phyloP scores from a whole-genome alignment of 2,888 invertebrate genomes.

The Osmoderma eremita region DNA sequence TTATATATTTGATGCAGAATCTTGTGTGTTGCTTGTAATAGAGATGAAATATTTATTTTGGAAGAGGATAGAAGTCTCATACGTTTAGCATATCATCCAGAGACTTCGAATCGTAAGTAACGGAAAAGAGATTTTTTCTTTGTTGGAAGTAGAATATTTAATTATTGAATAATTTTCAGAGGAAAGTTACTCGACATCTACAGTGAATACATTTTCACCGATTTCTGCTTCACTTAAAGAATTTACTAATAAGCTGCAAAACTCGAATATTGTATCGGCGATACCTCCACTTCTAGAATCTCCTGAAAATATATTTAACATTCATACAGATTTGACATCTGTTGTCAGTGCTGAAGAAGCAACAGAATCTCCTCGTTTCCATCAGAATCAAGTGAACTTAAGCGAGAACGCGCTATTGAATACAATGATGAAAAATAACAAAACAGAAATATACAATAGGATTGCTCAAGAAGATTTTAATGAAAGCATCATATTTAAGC shows the following conservation, averaged over 20 bases:
- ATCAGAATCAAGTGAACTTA: constrained; percentile 57
- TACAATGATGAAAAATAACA: constrained; percentile 59
- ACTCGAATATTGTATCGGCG: constrained; percentile 57
- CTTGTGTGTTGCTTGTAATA: constrained; percentile 70
- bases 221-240: constrained; percentile 57
- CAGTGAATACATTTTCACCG: constrained; percentile 37
- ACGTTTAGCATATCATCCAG: constrained; percentile 80
- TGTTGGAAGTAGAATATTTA: not conserved
- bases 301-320: constrained; percentile 51
- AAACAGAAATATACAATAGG: constrained; percentile 74
- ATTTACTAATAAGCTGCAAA: constrained; percentile 59
- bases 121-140: constrained; percentile 43
- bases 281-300: constrained; percentile 56
- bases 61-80: constrained; percentile 82
- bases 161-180: constrained; percentile 14
- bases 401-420: constrained; percentile 44
- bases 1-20: constrained; percentile 62
- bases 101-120: constrained; percentile 64
- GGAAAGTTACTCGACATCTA: constrained; percentile 31
- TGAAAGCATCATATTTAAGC: constrained; percentile 74
- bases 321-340: constrained; percentile 63
- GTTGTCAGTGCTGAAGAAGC: constrained; percentile 78
- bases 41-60: constrained; percentile 84
- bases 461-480: constrained; percentile 79
- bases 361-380: constrained; percentile 69